Evolutionary conservation across 2,113 vertebrate species (phyloP), one percentile per base, ranked within the genome.

Genomic region (Strix uralensis): DNA sequence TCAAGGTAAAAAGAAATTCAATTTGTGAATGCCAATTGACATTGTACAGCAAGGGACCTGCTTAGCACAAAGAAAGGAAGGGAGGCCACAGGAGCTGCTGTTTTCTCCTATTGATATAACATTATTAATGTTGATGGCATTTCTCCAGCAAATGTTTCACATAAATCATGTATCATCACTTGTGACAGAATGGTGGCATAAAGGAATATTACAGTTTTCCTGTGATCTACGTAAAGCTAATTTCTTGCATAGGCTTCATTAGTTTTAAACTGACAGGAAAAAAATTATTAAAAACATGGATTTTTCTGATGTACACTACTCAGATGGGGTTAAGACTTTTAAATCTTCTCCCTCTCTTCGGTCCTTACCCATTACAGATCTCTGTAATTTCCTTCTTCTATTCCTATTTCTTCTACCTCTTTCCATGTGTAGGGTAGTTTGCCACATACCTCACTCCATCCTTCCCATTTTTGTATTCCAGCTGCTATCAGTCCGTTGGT

Each of bases 81-180:
- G 42, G 73, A 84, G 32, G 52, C 69, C 55, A 27, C 29, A 74
- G 73, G 65, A 94, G 61, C 58, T 86, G 49, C 49, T 94, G 44
- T 81, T 86, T 92, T 86, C 57, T 90, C 8, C 42, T 82, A 46
- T 75, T 93, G 67, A 30, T 73, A 52, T 15, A 67, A 92, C 3
- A 2, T 90, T 74, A 85, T 87, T 92, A 88, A 77, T 81, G 81
- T 59, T 77, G 75, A 92, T 89, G 73, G 36, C 46, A 58, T 95
- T 96, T 96, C 86, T 93, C 51, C 51, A 88, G 58, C 13, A 84
- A 94, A 78, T 66, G 34, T 94, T 96, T 87, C 84, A 59, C 34
- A 74, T 97, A 94, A 91, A 90, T 94, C 71, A 77, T 61, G 52
- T 86, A 75, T 83, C 77, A 77, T 87, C 78, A 46, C n/a, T 44